A percentile compares a stretch with the other conserved stretches of the same genome.
These are phyloP conservation scores for Cyclophora albipunctata DNA, from an alignment of 2,888 invertebrate genomes.

Conservation along the genomic window DNA sequence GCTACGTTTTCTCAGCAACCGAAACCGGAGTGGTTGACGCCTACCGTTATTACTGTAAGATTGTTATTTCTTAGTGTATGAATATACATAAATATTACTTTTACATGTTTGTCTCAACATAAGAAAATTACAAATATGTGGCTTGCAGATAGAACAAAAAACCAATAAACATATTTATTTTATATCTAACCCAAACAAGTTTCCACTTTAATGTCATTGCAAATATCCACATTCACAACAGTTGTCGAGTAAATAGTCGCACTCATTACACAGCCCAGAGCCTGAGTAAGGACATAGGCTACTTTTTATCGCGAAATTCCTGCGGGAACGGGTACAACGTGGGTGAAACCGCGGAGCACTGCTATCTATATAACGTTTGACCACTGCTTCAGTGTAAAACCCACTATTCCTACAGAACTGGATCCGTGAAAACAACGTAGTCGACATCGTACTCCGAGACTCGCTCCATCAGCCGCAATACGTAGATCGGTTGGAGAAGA, in stretches of 20 bases:
- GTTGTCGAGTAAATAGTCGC: too few relatives aligned
- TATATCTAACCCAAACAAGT: too few relatives aligned
- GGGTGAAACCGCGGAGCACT: too few relatives aligned
- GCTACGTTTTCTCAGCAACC: slow-evolving; percentile 93
- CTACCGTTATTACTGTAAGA: slow-evolving; percentile 93
- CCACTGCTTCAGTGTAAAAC: too few relatives aligned
- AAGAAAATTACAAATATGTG: neutral
- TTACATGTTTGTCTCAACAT: neutral
- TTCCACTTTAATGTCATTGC: too few relatives aligned
- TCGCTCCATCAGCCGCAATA: slow-evolving; percentile 98
- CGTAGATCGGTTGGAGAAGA: slow-evolving; percentile 97
- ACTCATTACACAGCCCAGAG: too few relatives aligned
- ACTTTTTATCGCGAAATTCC: too few relatives aligned
- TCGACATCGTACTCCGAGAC: slow-evolving; percentile 95
- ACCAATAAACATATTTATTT: too few relatives aligned
- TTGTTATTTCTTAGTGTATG: neutral
- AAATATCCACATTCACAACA: too few relatives aligned
- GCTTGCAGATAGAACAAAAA: neutral
- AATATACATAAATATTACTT: neutral
- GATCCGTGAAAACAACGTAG: slow-evolving; percentile 96
- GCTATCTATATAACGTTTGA: too few relatives aligned
- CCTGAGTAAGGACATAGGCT: too few relatives aligned
- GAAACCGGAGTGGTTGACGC: slow-evolving; percentile 94
- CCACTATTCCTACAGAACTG: slow-evolving; percentile 78
- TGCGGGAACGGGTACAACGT: too few relatives aligned